phyloP scores from a whole-genome alignment of 2,888 invertebrate species.

The Xestia xanthographa region DNA sequence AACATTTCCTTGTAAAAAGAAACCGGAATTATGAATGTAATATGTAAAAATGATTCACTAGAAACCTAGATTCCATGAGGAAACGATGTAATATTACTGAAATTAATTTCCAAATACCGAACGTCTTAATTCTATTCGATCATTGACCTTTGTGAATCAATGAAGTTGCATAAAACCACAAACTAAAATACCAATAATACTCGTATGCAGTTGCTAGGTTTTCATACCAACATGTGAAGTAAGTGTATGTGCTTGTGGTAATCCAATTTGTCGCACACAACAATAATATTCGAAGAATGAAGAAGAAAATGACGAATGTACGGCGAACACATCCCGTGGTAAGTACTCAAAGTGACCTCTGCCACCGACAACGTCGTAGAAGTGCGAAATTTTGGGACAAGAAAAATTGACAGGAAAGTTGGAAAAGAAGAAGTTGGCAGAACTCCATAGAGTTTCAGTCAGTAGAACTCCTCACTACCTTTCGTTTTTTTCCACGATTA shows the following conservation, averaged over 20 bases:
- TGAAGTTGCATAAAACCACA: neutral
- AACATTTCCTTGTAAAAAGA: neutral
- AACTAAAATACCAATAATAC: neutral
- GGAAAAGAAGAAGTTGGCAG: neutral
- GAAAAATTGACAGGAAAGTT: neutral
- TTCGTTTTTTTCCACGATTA: too few species aligned
- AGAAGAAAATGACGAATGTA: neutral
- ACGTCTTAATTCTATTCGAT: neutral
- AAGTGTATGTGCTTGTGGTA: neutral
- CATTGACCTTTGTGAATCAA: slow-evolving; percentile 18
- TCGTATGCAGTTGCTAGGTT: neutral
- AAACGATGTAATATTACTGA: neutral
- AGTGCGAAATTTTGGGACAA: neutral
- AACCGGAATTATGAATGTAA: slow-evolving; percentile 18
- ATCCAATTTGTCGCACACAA: neutral
- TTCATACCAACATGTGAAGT: too few species aligned
- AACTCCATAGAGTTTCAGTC: neutral
- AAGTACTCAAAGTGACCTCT: neutral
- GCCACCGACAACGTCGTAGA: neutral
- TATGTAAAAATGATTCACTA: slow-evolving; percentile 7
- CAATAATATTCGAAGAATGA: too few species aligned
- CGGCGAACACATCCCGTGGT: neutral
- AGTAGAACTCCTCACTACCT: neutral
- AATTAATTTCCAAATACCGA: slow-evolving; percentile 9
- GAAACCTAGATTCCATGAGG: neutral